These are phyloP conservation scores for human DNA, from an alignment of 2,113 vertebrate species.

Conservation along the genomic window DNA sequence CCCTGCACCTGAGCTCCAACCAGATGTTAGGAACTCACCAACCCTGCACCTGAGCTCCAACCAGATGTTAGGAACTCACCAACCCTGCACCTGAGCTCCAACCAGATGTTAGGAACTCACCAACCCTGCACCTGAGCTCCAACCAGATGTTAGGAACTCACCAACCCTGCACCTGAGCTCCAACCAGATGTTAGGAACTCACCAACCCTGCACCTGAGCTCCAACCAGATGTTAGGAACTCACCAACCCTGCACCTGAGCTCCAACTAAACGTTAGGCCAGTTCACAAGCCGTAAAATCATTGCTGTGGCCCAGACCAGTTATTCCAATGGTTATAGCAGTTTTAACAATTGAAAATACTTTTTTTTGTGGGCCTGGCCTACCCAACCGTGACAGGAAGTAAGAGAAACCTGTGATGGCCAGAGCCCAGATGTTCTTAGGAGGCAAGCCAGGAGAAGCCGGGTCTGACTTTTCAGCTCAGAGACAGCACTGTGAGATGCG, in stretches of 20 bases:
- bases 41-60: fast-evolving
- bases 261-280: not conserved
- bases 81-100: fast-evolving
- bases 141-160: no score
- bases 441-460: fast-evolving
- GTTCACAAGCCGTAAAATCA: fast-evolving
- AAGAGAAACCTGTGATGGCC: not conserved
- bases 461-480: no score
- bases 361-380: not conserved
- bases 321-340: fast-evolving
- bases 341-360: fast-evolving
- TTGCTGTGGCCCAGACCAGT: not conserved
- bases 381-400: fast-evolving
- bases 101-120: no score
- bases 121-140: fast-evolving
- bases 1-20: fast-evolving
- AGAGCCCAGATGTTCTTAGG: not conserved
- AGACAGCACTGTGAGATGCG: no score
- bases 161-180: fast-evolving
- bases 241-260: fast-evolving
- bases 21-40: no score
- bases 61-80: no score
- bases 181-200: no score
- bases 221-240: no score
- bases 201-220: fast-evolving